Conservation (phyloP, 2,797 vertebrate species). For the Emydoidea blandingii region DNA sequence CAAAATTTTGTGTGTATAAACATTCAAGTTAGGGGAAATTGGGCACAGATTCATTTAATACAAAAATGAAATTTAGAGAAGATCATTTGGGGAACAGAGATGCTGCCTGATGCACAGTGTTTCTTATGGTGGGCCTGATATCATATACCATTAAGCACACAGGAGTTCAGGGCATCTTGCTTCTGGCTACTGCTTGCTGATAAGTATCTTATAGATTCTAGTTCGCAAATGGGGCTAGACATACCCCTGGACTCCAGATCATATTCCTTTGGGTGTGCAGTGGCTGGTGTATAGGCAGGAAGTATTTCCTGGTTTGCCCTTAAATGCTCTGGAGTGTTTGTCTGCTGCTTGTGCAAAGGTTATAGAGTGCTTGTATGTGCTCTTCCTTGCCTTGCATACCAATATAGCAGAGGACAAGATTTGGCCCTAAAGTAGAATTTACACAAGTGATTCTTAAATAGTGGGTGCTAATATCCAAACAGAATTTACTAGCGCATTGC, state of each 20-base stretch:
- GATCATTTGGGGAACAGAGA: neutral
- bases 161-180: neutral
- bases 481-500: neutral
- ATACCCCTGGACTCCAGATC: neutral
- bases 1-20: neutral
- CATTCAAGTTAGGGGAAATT: neutral
- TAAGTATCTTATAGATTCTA: neutral
- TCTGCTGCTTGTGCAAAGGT: neutral
- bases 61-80: neutral
- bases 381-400: neutral
- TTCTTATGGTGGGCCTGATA: neutral
- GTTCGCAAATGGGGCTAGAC: neutral
- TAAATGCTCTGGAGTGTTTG: neutral
- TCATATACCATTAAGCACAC: neutral
- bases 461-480: neutral
- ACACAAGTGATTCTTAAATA: neutral
- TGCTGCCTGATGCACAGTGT: neutral
- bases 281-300: neutral
- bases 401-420: neutral
- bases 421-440: slow-evolving; percentile 15
- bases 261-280: neutral
- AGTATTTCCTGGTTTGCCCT: neutral
- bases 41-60: neutral
- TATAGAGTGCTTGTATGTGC: neutral
- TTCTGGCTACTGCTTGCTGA: neutral